phyloP scores from a whole-genome alignment of 2,797 vertebrate genomes.

The Scolopax rusticola region DNA sequence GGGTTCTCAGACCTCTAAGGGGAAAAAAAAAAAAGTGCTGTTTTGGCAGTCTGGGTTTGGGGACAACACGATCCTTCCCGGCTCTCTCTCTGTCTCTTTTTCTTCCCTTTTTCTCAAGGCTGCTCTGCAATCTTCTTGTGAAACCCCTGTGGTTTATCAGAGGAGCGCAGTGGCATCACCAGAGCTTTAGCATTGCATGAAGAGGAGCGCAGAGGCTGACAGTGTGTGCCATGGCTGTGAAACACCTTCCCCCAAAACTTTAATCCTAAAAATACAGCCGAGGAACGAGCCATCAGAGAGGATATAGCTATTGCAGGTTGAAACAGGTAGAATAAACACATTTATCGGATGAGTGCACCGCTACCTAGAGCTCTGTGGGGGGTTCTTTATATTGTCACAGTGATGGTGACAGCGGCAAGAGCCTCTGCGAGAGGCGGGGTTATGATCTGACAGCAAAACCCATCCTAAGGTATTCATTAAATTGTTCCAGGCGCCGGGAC shows the following conservation, averaged over 20 bases:
- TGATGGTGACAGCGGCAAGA: background rate
- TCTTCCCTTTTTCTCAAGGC: constrained; percentile 41
- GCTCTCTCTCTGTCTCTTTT: background rate
- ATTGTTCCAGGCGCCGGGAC: background rate
- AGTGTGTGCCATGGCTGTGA: background rate
- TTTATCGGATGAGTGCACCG: background rate
- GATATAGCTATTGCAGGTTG: background rate
- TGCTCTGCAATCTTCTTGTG: background rate
- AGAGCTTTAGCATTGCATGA: background rate
- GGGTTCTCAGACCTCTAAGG: background rate
- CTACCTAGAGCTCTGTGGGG: background rate
- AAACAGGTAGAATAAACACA: background rate
- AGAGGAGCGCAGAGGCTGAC: background rate
- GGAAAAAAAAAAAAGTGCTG: background rate
- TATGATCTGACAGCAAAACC: constrained; percentile 33
- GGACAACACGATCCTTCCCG: background rate
- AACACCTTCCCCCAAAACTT: background rate
- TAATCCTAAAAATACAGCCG: background rate
- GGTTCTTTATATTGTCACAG: background rate
- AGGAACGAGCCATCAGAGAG: background rate
- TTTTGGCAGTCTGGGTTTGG: background rate
- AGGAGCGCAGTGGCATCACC: background rate
- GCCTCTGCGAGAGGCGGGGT: background rate
- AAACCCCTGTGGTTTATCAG: constrained; percentile 14
- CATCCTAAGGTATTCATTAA: constrained; percentile 35